phyloP scores from a whole-genome alignment of 2,888 invertebrate species.

The Euzophera pinguis region DNA sequence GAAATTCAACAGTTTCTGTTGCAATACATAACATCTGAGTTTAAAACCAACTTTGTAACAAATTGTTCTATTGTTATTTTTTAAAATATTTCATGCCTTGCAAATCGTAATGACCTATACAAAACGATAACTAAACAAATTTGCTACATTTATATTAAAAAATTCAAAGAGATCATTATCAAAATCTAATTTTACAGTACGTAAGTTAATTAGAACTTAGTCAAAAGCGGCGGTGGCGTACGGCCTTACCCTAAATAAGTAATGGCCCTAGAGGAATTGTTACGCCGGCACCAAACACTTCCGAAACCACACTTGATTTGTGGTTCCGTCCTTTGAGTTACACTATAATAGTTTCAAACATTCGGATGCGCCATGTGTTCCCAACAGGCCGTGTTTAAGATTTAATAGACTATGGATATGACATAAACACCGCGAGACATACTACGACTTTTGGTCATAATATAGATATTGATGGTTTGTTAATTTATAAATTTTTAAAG shows the following conservation, averaged over 20 bases:
- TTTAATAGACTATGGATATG: slow-evolving; percentile 18
- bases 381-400: slow-evolving; percentile 14
- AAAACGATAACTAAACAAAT: neutral
- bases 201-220: slow-evolving; percentile 13
- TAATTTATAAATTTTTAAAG: too few species aligned
- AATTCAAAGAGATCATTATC: slow-evolving; percentile 3
- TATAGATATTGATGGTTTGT: too few species aligned
- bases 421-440: slow-evolving; percentile 2
- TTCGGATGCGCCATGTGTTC: slow-evolving; percentile 62
- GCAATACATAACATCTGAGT: too few species aligned
- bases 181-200: slow-evolving; percentile 9
- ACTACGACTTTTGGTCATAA: neutral
- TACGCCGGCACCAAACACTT: slow-evolving; percentile 55
- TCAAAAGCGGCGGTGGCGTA: slow-evolving; percentile 8
- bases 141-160: neutral
- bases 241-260: slow-evolving; percentile 48
- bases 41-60: too few species aligned
- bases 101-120: too few species aligned
- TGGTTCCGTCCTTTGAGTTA: slow-evolving; percentile 67
- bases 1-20: too few species aligned
- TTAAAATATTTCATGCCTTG: too few species aligned
- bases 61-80: too few species aligned
- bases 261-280: slow-evolving; percentile 61
- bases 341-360: slow-evolving; percentile 52
- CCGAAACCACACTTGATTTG: slow-evolving; percentile 74